Evolutionary conservation across 1,140 invertebrate genomes (phyloP).

Genomic region (Drosophila hydei): DNA sequence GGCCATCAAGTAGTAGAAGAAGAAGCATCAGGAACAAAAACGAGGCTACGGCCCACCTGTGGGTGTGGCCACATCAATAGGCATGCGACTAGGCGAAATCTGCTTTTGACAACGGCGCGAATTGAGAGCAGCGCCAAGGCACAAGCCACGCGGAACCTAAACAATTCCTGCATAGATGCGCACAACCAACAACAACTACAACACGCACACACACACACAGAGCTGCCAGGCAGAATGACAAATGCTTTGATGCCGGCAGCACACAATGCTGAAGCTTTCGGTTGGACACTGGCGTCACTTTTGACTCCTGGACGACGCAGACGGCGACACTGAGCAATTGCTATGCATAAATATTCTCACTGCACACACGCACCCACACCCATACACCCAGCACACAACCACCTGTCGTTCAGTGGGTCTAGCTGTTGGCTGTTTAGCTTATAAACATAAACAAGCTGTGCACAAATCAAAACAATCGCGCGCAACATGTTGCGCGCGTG

Average conservation of each 20-base stretch:
- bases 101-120: conserved; percentile 42
- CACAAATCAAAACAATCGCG: conserved; percentile 63
- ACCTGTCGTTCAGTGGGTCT: conserved; percentile 28
- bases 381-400: conserved; percentile 29
- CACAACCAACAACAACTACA: conserved; percentile 11
- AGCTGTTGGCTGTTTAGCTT: conserved; percentile 11
- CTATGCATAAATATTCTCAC: conserved; percentile 66
- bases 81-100: conserved; percentile 16
- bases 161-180: conserved; percentile 53
- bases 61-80: conserved; percentile 27
- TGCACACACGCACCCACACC: conserved; percentile 20
- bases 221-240: conserved; percentile 53
- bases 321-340: conserved; percentile 75
- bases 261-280: background rate
- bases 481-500: conserved; percentile 23
- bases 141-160: conserved; percentile 17
- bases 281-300: conserved; percentile 32
- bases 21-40: conserved; percentile 1
- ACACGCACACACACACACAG: conserved; percentile 7
- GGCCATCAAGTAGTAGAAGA: background rate
- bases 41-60: conserved; percentile 21
- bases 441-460: conserved; percentile 67
- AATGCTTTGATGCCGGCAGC: conserved; percentile 49
- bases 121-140: conserved; percentile 49
- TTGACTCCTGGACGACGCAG: conserved; percentile 38